These are phyloP conservation scores for Drosophila putrida DNA, from an alignment of 2,888 invertebrate species.

Conservation along the genomic window DNA sequence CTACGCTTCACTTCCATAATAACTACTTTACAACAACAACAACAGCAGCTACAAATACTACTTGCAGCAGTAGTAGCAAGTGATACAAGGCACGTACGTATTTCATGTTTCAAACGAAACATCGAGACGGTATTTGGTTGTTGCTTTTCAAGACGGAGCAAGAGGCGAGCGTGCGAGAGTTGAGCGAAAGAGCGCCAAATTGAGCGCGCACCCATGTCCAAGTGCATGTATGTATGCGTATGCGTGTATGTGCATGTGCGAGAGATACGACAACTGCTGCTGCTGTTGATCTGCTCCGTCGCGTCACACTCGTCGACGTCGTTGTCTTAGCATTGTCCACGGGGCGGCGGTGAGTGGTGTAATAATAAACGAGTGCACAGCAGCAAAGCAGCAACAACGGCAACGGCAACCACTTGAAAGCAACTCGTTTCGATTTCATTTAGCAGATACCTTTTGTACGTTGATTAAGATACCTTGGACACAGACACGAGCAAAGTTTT, in stretches of 20 bases:
- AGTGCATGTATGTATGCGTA: slow-evolving; percentile 2
- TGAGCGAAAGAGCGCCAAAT: slow-evolving; percentile 21
- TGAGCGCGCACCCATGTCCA: slow-evolving; percentile 37
- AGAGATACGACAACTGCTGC: slow-evolving; percentile 46
- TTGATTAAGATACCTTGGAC: slow-evolving; percentile 82
- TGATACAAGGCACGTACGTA: slow-evolving; percentile 82
- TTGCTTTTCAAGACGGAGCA: slow-evolving; percentile 40
- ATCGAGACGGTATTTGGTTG: slow-evolving; percentile 61
- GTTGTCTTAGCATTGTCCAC: slow-evolving; percentile 58
- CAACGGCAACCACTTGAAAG: slow-evolving; percentile 78
- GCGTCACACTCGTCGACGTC: slow-evolving; percentile 64
- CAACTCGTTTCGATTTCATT: slow-evolving; percentile 84
- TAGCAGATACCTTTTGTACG: slow-evolving; percentile 82
- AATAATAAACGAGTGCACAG: slow-evolving; percentile 77
- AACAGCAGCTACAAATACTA: slow-evolving; percentile 33
- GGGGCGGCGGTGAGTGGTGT: slow-evolving; percentile 67
- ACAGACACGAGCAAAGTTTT: slow-evolving; percentile 39
- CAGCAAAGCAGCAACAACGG: slow-evolving; percentile 57
- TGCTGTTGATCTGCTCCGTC: slow-evolving; percentile 58
- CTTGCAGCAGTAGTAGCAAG: slow-evolving; percentile 55
- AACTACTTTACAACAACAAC: slow-evolving; percentile 55
- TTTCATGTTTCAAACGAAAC: slow-evolving; percentile 50
- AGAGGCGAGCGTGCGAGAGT: slow-evolving; percentile 35
- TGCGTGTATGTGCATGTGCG: slow-evolving; percentile 21
- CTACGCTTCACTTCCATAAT: slow-evolving; percentile 65